Evolutionary conservation across 2,113 vertebrate genomes (phyloP), one percentile per base, ranked within the genome.

Genomic region (Cyanocitta stelleri): DNA sequence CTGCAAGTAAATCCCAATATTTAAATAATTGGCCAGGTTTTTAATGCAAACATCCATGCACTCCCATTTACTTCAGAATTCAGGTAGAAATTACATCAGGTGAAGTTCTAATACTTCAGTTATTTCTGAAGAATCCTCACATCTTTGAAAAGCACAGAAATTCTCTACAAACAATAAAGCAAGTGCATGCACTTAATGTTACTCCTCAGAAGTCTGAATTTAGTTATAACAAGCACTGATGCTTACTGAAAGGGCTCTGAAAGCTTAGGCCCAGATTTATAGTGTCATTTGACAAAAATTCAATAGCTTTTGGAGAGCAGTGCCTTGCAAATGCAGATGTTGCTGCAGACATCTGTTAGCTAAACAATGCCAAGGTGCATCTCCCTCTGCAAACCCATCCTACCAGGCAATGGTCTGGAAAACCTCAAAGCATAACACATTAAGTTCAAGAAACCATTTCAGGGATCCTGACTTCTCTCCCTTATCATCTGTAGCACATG

Each of bases 401-500:
- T 46, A 35, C 55, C 8, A 61, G 66, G 82, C 87, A 93, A 93
- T 23, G 75, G 78, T 54, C 93, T 90, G 93, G 93, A 95, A 96
- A 94, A 81, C 20, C 75, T 86, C 58, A 77, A 43, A 89, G 87
- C 44, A 3, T 16, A 75, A 86, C 89, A 93, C 74, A 90, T 84
- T 88, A 88, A 90, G 78, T 68, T 87, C 63, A 84, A 95, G 85
- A 94, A 95, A 86, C 55, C 64, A 61, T 94, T 93, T 90, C 92
- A 92, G 84, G 77, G 51, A 91, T 71, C 81, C 90, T 24, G 54
- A 87, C 71, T 96, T 43, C 33, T 93, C 58, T 94, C 89, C 62
- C 95, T 96, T 94, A 93, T 96, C 96, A 82, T 89, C 91, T 87
- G 37, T 44, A 89, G 89, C 93, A 97, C 95, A 96, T 48, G 72